Evolutionary conservation across 2,113 vertebrate species (phyloP).

Genomic region (Aspiorhynchus laticeps): DNA sequence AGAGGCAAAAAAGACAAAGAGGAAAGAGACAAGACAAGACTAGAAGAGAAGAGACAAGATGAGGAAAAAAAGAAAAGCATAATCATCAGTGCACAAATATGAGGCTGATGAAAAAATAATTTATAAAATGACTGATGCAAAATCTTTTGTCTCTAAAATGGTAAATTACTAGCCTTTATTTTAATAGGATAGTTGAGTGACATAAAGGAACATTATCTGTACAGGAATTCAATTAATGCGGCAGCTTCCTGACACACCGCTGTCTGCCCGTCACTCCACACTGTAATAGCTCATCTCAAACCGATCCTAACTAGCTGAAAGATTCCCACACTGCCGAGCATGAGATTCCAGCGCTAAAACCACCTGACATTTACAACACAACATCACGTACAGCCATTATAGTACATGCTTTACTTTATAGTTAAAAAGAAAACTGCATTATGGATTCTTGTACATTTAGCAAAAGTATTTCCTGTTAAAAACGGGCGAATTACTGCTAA

Average conservation of each 20-base stretch:
- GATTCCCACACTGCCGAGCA: background rate
- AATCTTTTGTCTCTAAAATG: conserved; percentile 7
- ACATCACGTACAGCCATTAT: background rate
- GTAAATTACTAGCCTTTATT: conserved; percentile 34
- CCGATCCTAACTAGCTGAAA: conserved; percentile 2
- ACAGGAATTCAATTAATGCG: conserved; percentile 52
- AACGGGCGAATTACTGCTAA: background rate
- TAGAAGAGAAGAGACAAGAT: background rate
- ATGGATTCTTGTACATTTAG: background rate
- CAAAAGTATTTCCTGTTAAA: background rate
- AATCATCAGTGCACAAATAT: background rate
- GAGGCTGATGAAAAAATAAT: background rate
- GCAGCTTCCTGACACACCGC: conserved; percentile 27
- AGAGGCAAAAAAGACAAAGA: background rate
- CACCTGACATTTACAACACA: conserved; percentile 17
- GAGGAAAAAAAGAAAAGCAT: background rate
- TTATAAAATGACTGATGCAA: background rate
- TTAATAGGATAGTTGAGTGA: conserved; percentile 43
- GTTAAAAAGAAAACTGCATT: background rate
- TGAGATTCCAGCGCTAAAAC: background rate
- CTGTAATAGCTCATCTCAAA: conserved; percentile 30
- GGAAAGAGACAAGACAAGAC: background rate
- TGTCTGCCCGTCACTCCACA: background rate
- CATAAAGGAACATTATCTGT: conserved; percentile 47
- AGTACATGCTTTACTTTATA: background rate